Conservation (phyloP, 1,140 invertebrate genomes). For the Caenorhabditis briggsae region DNA sequence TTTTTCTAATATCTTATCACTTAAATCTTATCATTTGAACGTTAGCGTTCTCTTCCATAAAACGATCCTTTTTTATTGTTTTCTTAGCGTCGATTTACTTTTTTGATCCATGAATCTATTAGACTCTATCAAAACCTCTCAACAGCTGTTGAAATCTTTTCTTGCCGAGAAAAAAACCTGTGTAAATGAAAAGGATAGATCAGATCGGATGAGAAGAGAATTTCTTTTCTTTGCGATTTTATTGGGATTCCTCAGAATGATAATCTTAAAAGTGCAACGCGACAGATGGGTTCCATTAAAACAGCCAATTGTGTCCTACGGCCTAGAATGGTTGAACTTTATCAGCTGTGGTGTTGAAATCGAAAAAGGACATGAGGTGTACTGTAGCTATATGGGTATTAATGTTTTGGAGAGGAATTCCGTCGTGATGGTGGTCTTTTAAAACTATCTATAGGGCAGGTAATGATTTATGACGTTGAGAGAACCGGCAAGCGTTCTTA, state of each 20-base stretch:
- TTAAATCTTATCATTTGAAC: no score
- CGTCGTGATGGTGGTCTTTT: no score
- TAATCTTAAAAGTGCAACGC: not conserved
- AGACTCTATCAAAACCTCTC: not conserved
- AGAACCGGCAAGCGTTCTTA: no score
- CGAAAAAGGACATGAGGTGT: not conserved
- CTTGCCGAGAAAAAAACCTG: conserved; percentile 7
- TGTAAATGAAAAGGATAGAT: conserved; percentile 3
- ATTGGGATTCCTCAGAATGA: not conserved
- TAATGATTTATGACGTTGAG: no score
- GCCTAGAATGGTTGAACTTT: not conserved
- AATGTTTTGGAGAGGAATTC: no score
- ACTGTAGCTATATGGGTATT: not conserved
- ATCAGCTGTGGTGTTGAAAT: not conserved
- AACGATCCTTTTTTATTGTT: no score
- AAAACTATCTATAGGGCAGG: no score
- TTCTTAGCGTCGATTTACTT: not conserved
- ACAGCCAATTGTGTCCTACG: not conserved
- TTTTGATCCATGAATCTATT: not conserved
- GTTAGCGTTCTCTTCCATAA: no score
- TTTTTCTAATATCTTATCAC: not conserved
- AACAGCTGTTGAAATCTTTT: conserved; percentile 11
- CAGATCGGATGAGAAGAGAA: not conserved
- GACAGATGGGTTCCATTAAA: not conserved
- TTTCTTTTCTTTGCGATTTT: no score